Evolutionary conservation across 1,140 invertebrate genomes (phyloP).

Genomic region (Halesus radiatus): DNA sequence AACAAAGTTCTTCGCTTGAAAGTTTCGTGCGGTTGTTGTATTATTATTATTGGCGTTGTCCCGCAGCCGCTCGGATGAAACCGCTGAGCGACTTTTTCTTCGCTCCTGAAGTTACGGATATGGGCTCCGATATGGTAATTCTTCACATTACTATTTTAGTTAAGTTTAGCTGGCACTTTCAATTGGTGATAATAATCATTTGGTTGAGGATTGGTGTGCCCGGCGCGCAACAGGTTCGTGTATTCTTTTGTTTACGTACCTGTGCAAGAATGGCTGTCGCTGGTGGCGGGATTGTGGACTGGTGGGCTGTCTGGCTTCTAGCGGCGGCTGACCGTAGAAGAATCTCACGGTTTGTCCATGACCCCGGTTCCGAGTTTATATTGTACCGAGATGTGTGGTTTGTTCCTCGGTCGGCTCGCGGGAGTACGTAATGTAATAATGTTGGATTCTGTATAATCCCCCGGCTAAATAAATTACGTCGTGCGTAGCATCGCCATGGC

Average conservation of each 20-base stretch:
- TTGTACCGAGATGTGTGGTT: neutral
- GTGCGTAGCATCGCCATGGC: constrained; percentile 7
- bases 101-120: constrained; percentile 80
- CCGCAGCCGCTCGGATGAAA: constrained; percentile 74
- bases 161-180: neutral
- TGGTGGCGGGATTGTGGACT: neutral
- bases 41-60: constrained; percentile 41
- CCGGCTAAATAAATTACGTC: too few species aligned
- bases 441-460: too few species aligned
- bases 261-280: neutral
- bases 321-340: constrained; percentile 40
- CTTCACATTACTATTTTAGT: too few species aligned
- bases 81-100: constrained; percentile 79
- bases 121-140: constrained; percentile 81
- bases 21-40: constrained; percentile 6
- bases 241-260: constrained; percentile 31
- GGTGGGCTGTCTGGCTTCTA: neutral
- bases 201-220: neutral
- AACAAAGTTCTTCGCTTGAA: neutral
- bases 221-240: constrained; percentile 29
- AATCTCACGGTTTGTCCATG: constrained; percentile 41
- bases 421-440: too few species aligned
- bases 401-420: too few species aligned
- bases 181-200: constrained; percentile 44
- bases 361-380: constrained; percentile 27